phyloP scores from a whole-genome alignment of 1,140 invertebrate genomes.

The Drosophila serrata region DNA sequence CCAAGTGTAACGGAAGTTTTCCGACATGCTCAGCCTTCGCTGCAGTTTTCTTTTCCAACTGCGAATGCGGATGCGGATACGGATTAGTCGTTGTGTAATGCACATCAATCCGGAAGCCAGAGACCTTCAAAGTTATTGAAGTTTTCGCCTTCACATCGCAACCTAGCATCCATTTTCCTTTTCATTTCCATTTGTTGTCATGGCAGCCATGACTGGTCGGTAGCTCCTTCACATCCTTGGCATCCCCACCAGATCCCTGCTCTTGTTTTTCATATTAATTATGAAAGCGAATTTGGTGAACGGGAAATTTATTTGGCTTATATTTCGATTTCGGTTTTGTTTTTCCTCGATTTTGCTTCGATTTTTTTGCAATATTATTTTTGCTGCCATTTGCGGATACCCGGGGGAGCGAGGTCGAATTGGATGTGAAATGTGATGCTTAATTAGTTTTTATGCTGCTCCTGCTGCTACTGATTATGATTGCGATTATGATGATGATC shows the following conservation, averaged over 20 bases:
- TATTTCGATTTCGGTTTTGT: constrained; percentile 68
- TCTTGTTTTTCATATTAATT: constrained; percentile 75
- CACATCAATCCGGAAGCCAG: constrained; percentile 64
- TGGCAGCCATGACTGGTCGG: constrained; percentile 19
- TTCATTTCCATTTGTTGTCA: constrained; percentile 49
- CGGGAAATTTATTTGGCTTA: constrained; percentile 81
- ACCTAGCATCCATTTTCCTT: constrained; percentile 34
- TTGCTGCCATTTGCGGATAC: constrained; percentile 34
- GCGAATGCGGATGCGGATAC: constrained; percentile 31
- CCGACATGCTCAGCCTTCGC: constrained; percentile 44
- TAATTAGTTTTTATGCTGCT: constrained; percentile 74
- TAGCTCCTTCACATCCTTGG: not conserved
- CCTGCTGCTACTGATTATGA: not conserved
- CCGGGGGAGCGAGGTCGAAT: constrained; percentile 58
- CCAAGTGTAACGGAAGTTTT: constrained; percentile 9
- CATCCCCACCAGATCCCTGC: constrained; percentile 1
- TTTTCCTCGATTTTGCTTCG: constrained; percentile 14
- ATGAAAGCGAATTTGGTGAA: constrained; percentile 79
- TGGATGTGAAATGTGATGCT: constrained; percentile 80
- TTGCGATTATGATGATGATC: constrained; percentile 32
- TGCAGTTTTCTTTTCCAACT: constrained; percentile 62
- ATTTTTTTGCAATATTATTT: constrained; percentile 28
- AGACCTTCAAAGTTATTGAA: constrained; percentile 43
- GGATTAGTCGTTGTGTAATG: constrained; percentile 73
- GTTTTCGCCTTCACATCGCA: constrained; percentile 13